Percentiles rank a stretch among this genome's conserved stretches.
Conservation (phyloP, 92 coral and sea anemone genomes). For the Porites lobata region DNA sequence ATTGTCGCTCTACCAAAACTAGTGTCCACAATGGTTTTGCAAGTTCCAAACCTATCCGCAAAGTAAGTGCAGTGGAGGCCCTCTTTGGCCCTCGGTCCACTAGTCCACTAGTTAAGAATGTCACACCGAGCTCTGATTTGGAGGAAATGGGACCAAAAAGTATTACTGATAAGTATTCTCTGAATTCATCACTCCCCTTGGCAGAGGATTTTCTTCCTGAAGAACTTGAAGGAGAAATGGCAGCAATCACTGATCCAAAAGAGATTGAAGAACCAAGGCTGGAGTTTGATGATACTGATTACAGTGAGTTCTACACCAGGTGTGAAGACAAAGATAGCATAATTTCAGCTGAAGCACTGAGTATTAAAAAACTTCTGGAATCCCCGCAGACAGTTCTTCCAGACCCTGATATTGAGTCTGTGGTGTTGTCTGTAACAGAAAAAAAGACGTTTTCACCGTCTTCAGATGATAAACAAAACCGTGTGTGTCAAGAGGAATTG, state of each 20-base stretch:
- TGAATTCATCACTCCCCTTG: constrained; percentile 28
- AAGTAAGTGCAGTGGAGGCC: constrained; percentile 43
- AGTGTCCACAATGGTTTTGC: background rate
- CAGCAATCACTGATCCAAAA: constrained; percentile 10
- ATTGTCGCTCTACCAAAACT: background rate
- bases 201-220: constrained; percentile 12
- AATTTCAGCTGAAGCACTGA: constrained; percentile 76
- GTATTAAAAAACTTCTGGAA: constrained; percentile 68
- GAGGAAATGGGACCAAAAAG: constrained; percentile 5
- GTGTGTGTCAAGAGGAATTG: background rate
- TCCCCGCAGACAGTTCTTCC: constrained; percentile 49
- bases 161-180: constrained; percentile 65
- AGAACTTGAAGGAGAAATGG: constrained; percentile 19
- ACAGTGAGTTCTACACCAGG: constrained; percentile 64
- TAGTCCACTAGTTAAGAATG: background rate
- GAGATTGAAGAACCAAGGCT: constrained; percentile 61
- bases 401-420: constrained; percentile 64
- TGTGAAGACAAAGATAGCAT: constrained; percentile 74
- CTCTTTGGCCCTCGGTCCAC: constrained; percentile 46
- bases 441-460: constrained; percentile 15
- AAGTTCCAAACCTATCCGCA: background rate
- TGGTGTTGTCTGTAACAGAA: constrained; percentile 57
- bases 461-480: background rate
- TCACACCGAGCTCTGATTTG: background rate
- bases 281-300: constrained; percentile 81